These are phyloP conservation scores for Calliopum simillimum DNA, from an alignment of 2,888 invertebrate genomes.

Conservation along the genomic window DNA sequence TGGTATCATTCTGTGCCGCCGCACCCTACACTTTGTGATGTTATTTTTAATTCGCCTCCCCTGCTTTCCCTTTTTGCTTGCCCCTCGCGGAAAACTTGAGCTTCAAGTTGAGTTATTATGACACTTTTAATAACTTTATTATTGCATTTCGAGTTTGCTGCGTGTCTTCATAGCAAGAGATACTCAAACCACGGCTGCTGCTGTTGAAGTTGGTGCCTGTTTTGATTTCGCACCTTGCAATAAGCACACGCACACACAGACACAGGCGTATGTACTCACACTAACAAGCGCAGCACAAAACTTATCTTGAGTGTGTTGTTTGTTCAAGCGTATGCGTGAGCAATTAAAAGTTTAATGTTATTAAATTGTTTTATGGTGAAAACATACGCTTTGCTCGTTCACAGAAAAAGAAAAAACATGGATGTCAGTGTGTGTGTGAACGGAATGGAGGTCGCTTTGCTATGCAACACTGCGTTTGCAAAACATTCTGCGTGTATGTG, in stretches of 20 bases:
- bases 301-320: slow-evolving; percentile 38
- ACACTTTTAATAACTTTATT: slow-evolving; percentile 67
- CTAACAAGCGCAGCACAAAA: neutral
- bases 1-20: no score
- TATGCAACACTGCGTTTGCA: no score
- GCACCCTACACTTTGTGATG: neutral
- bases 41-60: slow-evolving; percentile 16
- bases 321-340: slow-evolving; percentile 48
- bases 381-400: slow-evolving; percentile 1
- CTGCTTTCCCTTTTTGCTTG: slow-evolving; percentile 7
- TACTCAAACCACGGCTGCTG: slow-evolving; percentile 9
- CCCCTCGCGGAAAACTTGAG: slow-evolving; percentile 20
- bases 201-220: neutral
- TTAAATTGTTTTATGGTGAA: slow-evolving; percentile 62
- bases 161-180: slow-evolving; percentile 1
- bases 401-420: no score
- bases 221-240: slow-evolving; percentile 34
- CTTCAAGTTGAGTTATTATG: slow-evolving; percentile 60
- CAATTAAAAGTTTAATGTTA: slow-evolving; percentile 66
- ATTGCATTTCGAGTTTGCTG: slow-evolving; percentile 57
- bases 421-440: no score
- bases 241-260: slow-evolving; percentile 28
- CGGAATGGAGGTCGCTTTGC: no score
- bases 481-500: no score
- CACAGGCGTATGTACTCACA: slow-evolving; percentile 20